Conservation (phyloP, 64 coral and sea anemone genomes). For the Acropora tenuis region DNA sequence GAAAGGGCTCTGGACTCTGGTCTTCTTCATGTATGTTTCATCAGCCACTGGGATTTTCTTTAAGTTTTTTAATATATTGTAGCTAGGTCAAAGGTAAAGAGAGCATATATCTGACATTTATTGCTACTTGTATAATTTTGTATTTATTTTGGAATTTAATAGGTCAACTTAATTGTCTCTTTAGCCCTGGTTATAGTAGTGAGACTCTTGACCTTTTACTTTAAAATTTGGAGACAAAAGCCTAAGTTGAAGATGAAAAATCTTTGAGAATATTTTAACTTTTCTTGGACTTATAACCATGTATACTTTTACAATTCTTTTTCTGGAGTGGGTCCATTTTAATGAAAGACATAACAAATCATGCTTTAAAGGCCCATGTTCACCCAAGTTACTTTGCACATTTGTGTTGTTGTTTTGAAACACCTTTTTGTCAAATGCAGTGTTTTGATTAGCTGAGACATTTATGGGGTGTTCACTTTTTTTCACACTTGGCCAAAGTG, state of each 20-base stretch:
- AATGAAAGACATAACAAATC: constrained; percentile 25
- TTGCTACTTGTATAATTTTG: constrained; percentile 7
- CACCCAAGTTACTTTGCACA: constrained; percentile 7
- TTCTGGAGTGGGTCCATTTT: constrained; percentile 16
- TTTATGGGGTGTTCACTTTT: constrained; percentile 24
- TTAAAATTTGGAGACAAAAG: constrained; percentile 19
- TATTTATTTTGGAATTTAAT: not conserved
- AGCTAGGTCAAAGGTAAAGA: constrained; percentile 17
- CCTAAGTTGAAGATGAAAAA: constrained; percentile 25
- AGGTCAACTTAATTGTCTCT: constrained; percentile 21
- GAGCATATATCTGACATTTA: constrained; percentile 15
- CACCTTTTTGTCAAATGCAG: not conserved
- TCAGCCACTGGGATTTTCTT: no score
- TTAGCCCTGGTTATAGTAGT: constrained; percentile 20
- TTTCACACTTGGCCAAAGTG: constrained; percentile 9
- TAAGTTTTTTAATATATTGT: no score
- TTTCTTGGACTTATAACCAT: constrained; percentile 13
- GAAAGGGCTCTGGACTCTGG: no score
- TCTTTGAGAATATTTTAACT: constrained; percentile 25
- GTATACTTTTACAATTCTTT: constrained; percentile 14
- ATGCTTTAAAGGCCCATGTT: constrained; percentile 23
- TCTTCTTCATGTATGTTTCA: no score
- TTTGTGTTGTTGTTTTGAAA: constrained; percentile 19
- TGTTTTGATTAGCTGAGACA: constrained; percentile 3
- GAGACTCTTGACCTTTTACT: constrained; percentile 17